Base-by-base conservation (phyloP, 2,797 vertebrate species). In the Silurus lanzhouensis region DNA sequence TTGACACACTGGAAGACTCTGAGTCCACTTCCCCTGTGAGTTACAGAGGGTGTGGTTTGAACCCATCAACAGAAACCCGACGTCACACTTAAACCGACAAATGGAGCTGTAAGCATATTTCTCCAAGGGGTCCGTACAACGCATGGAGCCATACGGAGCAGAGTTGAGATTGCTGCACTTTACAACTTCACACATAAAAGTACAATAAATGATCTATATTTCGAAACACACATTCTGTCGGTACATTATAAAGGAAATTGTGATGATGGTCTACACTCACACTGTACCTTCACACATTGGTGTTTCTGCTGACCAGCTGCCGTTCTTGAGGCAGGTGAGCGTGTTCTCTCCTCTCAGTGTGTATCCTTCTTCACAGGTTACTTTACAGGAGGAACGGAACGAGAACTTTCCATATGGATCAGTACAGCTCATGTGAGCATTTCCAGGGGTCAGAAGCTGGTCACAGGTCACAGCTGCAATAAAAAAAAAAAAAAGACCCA, bases 291-390 rank as follows among this genome's bases (percentile, higher is more conserved):
- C 60, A 83, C 93, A 95, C 13, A 71, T 52, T 52, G 93, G 92
- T 7, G 84, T 71, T 58, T 85, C 63, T 66, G 87, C 88, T 85
- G 88, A 91, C 93, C 94, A 94, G 1, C 79, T 82, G 60, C 90
- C 90, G 0, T 87, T 90, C 17, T 90, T 87, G 76, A 89, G 83
- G 85, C 93, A 94, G 81, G 79, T 75, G 86, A 93, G 82, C 6
- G 81, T 80, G 85, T 82, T 67, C 31, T 91, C 86, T 83, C 90
- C 91, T 0, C 44, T 89, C 44, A 92, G 85, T 78, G 22, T 48
- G 91, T 91, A 91, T 63, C 92, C 92, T 79, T 93, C 90, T 74
- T 88, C 86, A 88, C 93, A 94, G 84, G 75, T 90, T 87, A 93
- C 88, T 44, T 82, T 44, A 83, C 93, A 94, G 38, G 1, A 44